A percentile compares a stretch with the other conserved stretches of the same genome.
Conservation (phyloP, 2,797 vertebrate genomes). For the Lutjanus campechanus region DNA sequence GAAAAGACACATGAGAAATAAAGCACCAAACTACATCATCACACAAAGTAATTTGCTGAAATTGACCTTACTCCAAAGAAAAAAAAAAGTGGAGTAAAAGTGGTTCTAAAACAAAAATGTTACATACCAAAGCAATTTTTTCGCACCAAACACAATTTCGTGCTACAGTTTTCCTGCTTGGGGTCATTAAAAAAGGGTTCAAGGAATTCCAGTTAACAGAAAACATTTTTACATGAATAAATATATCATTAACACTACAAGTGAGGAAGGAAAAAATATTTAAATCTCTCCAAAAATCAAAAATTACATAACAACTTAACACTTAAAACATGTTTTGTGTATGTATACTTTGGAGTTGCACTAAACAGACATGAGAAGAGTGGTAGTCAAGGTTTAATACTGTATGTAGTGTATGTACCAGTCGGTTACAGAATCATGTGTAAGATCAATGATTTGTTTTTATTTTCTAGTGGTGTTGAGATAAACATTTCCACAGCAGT, state of each 20-base stretch:
- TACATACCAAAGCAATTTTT: background rate
- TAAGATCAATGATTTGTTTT: background rate
- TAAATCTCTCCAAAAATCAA: slow-evolving; percentile 30
- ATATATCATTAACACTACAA: slow-evolving; percentile 56
- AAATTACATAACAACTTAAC: slow-evolving; percentile 36
- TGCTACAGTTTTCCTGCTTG: slow-evolving; percentile 67
- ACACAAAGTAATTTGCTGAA: slow-evolving; percentile 20
- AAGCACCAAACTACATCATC: slow-evolving; percentile 42
- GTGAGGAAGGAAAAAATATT: slow-evolving; percentile 7
- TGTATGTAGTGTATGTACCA: background rate
- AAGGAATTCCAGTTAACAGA: slow-evolving; percentile 27
- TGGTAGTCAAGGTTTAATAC: slow-evolving; percentile 34
- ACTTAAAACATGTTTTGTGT: slow-evolving; percentile 33
- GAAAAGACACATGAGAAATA: slow-evolving; percentile 28
- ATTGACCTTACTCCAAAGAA: slow-evolving; percentile 17
- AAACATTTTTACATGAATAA: slow-evolving; percentile 68
- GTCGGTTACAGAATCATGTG: slow-evolving; percentile 11
- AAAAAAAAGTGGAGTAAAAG: slow-evolving; percentile 11
- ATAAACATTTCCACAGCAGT: slow-evolving; percentile 13
- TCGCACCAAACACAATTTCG: slow-evolving; percentile 20
- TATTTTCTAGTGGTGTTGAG: slow-evolving; percentile 25
- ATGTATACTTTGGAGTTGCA: background rate
- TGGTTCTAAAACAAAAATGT: slow-evolving; percentile 14
- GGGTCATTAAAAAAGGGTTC: slow-evolving; percentile 23
- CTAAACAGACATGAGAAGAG: slow-evolving; percentile 34